phyloP scores from a whole-genome alignment of 2,888 invertebrate genomes.

The Melanchra persicariae region DNA sequence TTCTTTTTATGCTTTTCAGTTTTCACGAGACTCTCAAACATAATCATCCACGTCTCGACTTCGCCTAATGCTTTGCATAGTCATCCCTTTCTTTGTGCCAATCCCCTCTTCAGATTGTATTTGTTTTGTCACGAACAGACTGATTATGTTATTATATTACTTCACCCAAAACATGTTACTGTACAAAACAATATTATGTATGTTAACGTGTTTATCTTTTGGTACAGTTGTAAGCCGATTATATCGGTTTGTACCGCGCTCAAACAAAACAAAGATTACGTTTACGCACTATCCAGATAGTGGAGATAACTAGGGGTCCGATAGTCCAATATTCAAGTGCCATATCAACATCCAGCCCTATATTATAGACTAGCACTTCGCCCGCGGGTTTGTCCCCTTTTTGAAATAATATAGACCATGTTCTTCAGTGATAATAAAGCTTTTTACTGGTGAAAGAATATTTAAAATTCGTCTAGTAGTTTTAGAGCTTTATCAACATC shows the following conservation, averaged over 20 bases:
- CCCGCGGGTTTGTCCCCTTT: too few species aligned
- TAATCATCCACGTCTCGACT: too few species aligned
- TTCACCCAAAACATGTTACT: constrained; percentile 24
- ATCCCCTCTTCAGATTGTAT: not conserved
- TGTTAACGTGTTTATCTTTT: constrained; percentile 3
- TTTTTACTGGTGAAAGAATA: too few species aligned
- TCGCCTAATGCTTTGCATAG: too few species aligned
- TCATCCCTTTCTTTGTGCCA: too few species aligned
- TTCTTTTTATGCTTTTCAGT: not conserved
- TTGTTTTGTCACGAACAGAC: not conserved
- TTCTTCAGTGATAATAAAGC: too few species aligned
- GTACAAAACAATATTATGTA: not conserved
- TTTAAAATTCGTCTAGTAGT: too few species aligned
- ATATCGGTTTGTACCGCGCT: constrained; percentile 2
- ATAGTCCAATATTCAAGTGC: constrained; percentile 29
- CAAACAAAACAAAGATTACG: constrained; percentile 39
- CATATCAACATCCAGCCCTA: not conserved
- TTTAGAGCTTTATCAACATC: too few species aligned
- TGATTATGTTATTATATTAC: not conserved
- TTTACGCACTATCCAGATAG: constrained; percentile 25
- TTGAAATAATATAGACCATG: too few species aligned
- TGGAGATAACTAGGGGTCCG: constrained; percentile 14
- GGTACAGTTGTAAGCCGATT: constrained; percentile 36
- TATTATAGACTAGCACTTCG: not conserved
- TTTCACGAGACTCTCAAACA: not conserved